Evolutionary conservation across 2,113 vertebrate species (phyloP).

Genomic region (Coreoperca whiteheadi): DNA sequence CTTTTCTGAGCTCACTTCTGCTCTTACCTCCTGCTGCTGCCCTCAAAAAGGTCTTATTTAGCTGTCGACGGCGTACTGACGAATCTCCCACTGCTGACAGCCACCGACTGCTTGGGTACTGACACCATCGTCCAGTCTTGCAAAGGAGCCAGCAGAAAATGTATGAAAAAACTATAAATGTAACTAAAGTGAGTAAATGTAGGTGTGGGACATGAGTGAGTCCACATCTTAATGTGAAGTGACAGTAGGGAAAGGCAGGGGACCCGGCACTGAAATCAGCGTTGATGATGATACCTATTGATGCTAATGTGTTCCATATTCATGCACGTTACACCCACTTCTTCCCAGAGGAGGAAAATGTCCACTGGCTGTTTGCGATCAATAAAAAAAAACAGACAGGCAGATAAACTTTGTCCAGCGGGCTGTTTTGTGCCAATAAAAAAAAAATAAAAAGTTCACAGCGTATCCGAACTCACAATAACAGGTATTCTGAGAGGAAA

Average conservation of each 20-base stretch:
- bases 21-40: slow-evolving; percentile 10
- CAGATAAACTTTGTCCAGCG: neutral
- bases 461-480: neutral
- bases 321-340: slow-evolving; percentile 20
- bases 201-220: neutral
- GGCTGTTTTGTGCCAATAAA: slow-evolving; percentile 7
- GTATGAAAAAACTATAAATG: neutral
- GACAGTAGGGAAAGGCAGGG: neutral
- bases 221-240: slow-evolving; percentile 7
- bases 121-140: neutral
- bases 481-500: neutral
- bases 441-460: slow-evolving; percentile 1
- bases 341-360: slow-evolving; percentile 24
- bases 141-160: neutral
- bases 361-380: slow-evolving; percentile 40
- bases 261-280: slow-evolving; percentile 15
- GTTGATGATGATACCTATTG: slow-evolving; percentile 32
- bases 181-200: neutral
- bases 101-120: slow-evolving; percentile 8
- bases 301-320: slow-evolving; percentile 30
- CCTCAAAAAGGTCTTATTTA: neutral
- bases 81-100: slow-evolving; percentile 6
- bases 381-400: slow-evolving; percentile 3
- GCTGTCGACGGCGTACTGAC: neutral
- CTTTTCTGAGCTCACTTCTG: neutral